phyloP scores from a whole-genome alignment of 2,888 invertebrate genomes.

The Pristionchus arcanus region DNA sequence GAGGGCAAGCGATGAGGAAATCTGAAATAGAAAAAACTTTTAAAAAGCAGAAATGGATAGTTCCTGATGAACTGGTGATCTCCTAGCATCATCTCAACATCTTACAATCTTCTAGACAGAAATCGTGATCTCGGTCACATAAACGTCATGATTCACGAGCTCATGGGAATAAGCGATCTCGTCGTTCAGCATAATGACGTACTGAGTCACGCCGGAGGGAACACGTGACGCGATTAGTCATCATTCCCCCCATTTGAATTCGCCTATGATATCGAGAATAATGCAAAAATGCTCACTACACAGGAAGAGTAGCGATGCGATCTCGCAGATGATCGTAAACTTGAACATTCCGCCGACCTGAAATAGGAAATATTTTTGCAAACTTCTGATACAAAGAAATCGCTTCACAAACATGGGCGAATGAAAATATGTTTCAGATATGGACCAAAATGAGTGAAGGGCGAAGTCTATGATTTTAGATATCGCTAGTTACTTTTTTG shows the following conservation, averaged over 20 bases:
- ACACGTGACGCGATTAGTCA: no score
- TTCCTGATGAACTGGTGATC: no score
- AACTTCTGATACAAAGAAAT: no score
- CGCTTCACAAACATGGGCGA: no score
- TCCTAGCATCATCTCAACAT: no score
- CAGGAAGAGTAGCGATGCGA: conserved; percentile 73
- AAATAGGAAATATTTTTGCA: not conserved
- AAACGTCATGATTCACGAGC: not conserved
- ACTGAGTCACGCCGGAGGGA: no score
- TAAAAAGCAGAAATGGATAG: no score
- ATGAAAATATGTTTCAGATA: not conserved
- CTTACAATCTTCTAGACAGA: no score
- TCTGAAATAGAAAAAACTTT: conserved; percentile 61
- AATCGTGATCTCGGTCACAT: no score
- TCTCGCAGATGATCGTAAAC: conserved; percentile 77
- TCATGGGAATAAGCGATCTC: not conserved
- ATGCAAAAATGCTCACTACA: conserved; percentile 4
- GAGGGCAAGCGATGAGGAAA: conserved; percentile 77
- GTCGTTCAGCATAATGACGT: not conserved
- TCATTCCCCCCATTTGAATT: not conserved
- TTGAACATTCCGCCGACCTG: conserved; percentile 78
- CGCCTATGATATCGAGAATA: not conserved
- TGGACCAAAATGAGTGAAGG: not conserved
- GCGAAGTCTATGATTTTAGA: conserved; percentile 6
- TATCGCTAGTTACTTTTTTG: no score